Base-by-base conservation (phyloP, 1,140 invertebrate genomes). In the Batillaria attramentaria region DNA sequence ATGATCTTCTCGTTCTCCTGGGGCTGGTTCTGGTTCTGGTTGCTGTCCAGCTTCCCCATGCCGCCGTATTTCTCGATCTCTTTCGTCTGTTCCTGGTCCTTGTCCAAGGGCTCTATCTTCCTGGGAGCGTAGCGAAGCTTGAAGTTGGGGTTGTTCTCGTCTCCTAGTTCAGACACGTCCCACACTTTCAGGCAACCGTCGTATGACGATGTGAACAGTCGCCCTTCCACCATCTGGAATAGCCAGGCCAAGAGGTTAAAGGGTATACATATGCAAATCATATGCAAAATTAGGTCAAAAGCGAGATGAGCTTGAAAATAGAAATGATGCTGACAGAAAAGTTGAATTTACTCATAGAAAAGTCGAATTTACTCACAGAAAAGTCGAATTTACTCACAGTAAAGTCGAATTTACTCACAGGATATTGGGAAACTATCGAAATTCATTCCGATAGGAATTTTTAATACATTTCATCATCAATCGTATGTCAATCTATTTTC, bases 121-220 rank as follows among this genome's bases (percentile, higher is more conserved):
- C 31, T 41, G n/a, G 73, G 50, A 3, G 73, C 54, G 37, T 39
- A 75, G 54, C 73, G 50, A 16, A 75, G 54, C 73, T 75, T 75
- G 73, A 75, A 75, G 73, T 75, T 75, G 73, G 73, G 54, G 54
- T 75, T 57, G 18, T 62, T 50, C n/a, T 54, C 73, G 37, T 54
- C 62, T 18, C 85, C 84, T 16, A 89, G 80, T 39, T 83, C 85
- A 0, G 81, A 80, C 4, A 88, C 80, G 80, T 92, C 89, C 91
- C 92, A 92, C 5, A 92, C 87, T 37, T 89, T 84, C 31, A 92
- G 70, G n/a, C 85, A 88, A 10, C 90, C 88, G 82, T 92, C 91
- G 79, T 87, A 86, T 0, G 90, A 91, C 0, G 88, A 90, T 10
- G 90, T 92, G 84, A 90, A 92, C 5, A 92, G 82, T 46, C 87